Evolutionary conservation across 2,113 vertebrate species (phyloP).

Genomic region (Glaucomys volans): DNA sequence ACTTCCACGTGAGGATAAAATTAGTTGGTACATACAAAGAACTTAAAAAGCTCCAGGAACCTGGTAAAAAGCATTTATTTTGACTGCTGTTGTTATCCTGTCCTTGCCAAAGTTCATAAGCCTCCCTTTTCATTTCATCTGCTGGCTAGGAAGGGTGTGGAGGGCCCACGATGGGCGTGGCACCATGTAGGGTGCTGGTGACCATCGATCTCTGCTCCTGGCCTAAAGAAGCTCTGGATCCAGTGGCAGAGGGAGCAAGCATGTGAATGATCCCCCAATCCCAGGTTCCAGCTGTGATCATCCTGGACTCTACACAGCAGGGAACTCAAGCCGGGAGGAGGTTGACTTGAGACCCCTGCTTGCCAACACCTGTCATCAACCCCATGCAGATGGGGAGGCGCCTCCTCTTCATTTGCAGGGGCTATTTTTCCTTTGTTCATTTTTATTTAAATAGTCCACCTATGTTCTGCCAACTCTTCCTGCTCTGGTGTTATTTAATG

Average conservation of each 20-base stretch:
- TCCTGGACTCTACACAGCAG: rapidly evolving
- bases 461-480: neutral
- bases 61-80: neutral
- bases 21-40: neutral
- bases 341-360: no score
- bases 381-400: neutral
- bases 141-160: neutral
- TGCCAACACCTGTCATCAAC: no score
- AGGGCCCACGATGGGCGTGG: neutral
- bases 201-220: neutral
- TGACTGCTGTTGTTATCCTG: neutral
- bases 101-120: neutral
- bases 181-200: neutral
- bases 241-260: neutral
- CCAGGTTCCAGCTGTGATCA: rapidly evolving
- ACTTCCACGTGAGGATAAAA: neutral
- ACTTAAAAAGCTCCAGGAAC: neutral
- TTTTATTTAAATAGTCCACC: neutral
- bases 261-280: neutral
- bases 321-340: neutral
- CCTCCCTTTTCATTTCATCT: neutral
- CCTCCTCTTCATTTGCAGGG: neutral
- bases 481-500: neutral
- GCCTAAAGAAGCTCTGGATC: neutral
- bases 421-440: rapidly evolving